Percentiles rank a stretch among this genome's conserved stretches.
These are phyloP conservation scores for Corapipo altera DNA, from an alignment of 2,113 vertebrate genomes.

Conservation along the genomic window DNA sequence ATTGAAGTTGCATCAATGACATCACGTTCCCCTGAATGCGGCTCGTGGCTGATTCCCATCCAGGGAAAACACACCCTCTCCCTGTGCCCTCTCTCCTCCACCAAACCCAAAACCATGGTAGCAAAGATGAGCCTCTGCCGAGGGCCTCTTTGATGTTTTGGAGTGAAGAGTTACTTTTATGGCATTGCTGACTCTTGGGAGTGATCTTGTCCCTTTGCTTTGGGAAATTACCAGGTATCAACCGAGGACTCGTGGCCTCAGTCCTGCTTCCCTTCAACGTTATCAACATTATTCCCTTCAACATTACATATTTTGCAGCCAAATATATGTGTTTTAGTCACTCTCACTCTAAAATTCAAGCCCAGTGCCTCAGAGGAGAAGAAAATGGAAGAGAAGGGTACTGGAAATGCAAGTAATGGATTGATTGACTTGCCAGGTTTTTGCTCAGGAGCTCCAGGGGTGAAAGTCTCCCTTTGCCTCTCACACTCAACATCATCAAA, in stretches of 20 bases:
- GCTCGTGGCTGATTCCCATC: neutral
- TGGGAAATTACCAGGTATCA: neutral
- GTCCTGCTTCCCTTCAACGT: neutral
- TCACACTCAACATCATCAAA: neutral
- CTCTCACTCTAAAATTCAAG: neutral
- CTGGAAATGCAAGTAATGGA: neutral
- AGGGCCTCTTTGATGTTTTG: neutral
- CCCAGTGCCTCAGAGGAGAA: neutral
- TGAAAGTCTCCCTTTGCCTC: neutral
- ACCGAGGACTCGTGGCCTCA: fast-evolving
- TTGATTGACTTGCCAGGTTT: slow-evolving; percentile 4
- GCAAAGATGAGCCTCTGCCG: neutral
- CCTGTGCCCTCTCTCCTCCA: neutral
- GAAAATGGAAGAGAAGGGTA: neutral
- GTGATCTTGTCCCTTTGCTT: neutral
- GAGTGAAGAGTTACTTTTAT: neutral
- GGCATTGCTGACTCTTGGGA: neutral
- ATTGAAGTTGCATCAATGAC: neutral
- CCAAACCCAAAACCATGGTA: fast-evolving
- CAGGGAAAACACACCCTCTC: neutral
- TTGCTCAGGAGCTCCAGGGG: neutral
- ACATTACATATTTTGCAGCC: neutral
- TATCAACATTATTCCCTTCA: neutral
- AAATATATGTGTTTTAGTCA: neutral
- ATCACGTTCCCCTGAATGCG: neutral